These are phyloP conservation scores for Sycobia sp. DNA, from an alignment of 1,140 invertebrate genomes.

Conservation along the genomic window DNA sequence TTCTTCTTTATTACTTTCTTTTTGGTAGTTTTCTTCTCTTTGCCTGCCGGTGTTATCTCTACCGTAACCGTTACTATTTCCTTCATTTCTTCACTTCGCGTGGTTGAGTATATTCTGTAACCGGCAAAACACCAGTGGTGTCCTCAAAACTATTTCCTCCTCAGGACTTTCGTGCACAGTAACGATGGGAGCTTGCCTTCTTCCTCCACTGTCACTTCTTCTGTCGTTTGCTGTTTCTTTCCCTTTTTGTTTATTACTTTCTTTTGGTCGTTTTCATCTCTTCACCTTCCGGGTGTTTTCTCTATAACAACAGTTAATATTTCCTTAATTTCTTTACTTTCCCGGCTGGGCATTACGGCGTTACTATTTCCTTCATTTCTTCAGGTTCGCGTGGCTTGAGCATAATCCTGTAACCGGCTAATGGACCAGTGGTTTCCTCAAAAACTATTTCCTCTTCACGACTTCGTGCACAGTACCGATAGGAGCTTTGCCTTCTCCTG, in stretches of 20 bases:
- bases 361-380: not conserved
- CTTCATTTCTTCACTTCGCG: not conserved
- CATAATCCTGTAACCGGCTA: constrained; percentile 7
- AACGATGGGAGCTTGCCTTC: constrained; percentile 23
- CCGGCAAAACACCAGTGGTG: not conserved
- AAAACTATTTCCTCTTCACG: constrained; percentile 35
- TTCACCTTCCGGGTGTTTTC: constrained; percentile 13
- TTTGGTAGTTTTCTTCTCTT: constrained; percentile 34
- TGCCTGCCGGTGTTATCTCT: constrained; percentile 5
- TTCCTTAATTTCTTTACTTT: constrained; percentile 26
- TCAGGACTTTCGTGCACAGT: constrained; percentile 40
- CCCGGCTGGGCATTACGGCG: too few species aligned
- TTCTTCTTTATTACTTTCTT: constrained; percentile 41
- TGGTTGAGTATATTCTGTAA: not conserved
- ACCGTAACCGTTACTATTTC: not conserved
- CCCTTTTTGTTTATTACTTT: constrained; percentile 46
- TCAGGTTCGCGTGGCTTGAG: constrained; percentile 2
- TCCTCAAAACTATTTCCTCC: constrained; percentile 34
- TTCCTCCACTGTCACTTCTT: not conserved
- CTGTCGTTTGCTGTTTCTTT: constrained; percentile 36
- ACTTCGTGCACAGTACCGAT: constrained; percentile 41
- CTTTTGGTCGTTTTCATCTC: constrained; percentile 34
- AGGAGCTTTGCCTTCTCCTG: constrained; percentile 51
- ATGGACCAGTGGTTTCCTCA: constrained; percentile 32
- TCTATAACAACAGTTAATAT: constrained; percentile 36